Evolutionary conservation across 2,113 vertebrate genomes (phyloP).

Genomic region (Phyllopteryx taeniolatus): DNA sequence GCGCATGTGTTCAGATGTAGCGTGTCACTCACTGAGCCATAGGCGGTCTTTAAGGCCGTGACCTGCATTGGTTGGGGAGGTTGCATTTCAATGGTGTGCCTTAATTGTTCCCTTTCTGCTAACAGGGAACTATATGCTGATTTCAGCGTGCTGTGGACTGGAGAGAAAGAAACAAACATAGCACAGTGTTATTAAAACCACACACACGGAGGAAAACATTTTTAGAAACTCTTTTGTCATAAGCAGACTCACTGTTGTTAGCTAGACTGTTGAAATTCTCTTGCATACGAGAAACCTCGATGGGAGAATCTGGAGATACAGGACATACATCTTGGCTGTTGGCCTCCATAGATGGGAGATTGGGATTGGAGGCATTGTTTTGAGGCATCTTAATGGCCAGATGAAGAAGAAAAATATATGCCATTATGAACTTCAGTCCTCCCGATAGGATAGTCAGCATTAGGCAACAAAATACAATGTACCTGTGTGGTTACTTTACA

Average conservation of each 20-base stretch:
- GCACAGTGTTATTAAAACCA: neutral
- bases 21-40: slow-evolving; percentile 77
- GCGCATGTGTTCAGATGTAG: neutral
- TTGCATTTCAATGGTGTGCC: slow-evolving; percentile 84
- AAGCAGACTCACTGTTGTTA: slow-evolving; percentile 81
- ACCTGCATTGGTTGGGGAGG: slow-evolving; percentile 82
- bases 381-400: slow-evolving; percentile 77
- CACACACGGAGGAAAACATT: slow-evolving; percentile 1
- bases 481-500: slow-evolving; percentile 78
- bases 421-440: neutral
- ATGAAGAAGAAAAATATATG: neutral
- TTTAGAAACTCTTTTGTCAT: neutral
- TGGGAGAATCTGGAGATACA: slow-evolving; percentile 82
- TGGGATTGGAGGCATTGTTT: slow-evolving; percentile 92
- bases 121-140: slow-evolving; percentile 83
- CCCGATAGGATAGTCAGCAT: neutral
- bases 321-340: slow-evolving; percentile 82
- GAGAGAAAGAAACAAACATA: slow-evolving; percentile 10
- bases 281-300: slow-evolving; percentile 88
- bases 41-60: slow-evolving; percentile 83
- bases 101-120: slow-evolving; percentile 84
- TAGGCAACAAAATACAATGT: neutral
- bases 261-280: slow-evolving; percentile 90
- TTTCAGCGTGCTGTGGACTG: slow-evolving; percentile 84
- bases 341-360: slow-evolving; percentile 86